phyloP scores from a whole-genome alignment of 2,888 invertebrate species.

The Scrobipalpa costella region DNA sequence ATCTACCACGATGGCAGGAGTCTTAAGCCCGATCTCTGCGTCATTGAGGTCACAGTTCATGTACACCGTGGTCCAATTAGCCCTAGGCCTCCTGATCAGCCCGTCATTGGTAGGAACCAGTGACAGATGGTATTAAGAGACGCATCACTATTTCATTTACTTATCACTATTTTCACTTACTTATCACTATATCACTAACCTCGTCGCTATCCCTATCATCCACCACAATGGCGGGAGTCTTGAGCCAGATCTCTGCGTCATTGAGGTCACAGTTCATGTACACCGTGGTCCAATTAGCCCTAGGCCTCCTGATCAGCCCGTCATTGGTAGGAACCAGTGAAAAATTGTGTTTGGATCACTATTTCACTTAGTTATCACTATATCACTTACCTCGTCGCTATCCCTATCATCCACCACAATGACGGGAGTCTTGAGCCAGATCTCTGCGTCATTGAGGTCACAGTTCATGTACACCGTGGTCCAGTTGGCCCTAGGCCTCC shows the following conservation, averaged over 20 bases:
- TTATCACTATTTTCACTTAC: too few relatives aligned
- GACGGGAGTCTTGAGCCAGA: slow-evolving; percentile 91
- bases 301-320: slow-evolving; percentile 90
- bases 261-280: slow-evolving; percentile 97
- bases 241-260: slow-evolving; percentile 95
- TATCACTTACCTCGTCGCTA: slow-evolving; percentile 6
- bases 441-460: slow-evolving; percentile 94
- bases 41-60: slow-evolving; percentile 97
- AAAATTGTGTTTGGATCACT: slow-evolving; percentile 89
- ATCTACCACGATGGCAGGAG: too few relatives aligned
- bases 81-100: too few relatives aligned
- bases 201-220: slow-evolving; percentile 8
- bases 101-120: too few relatives aligned
- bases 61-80: slow-evolving; percentile 93
- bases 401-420: slow-evolving; percentile 13
- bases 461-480: slow-evolving; percentile 86
- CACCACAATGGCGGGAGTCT: slow-evolving; percentile 78
- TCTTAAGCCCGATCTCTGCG: slow-evolving; percentile 95
- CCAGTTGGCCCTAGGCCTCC: too few relatives aligned
- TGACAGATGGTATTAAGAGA: too few relatives aligned
- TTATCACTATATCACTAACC: too few relatives aligned
- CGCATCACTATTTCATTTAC: too few relatives aligned
- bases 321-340: slow-evolving; percentile 88
- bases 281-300: slow-evolving; percentile 94
- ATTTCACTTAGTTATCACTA: too few relatives aligned